Conservation (phyloP, 2,797 vertebrate genomes). For the Chelon auratus region DNA sequence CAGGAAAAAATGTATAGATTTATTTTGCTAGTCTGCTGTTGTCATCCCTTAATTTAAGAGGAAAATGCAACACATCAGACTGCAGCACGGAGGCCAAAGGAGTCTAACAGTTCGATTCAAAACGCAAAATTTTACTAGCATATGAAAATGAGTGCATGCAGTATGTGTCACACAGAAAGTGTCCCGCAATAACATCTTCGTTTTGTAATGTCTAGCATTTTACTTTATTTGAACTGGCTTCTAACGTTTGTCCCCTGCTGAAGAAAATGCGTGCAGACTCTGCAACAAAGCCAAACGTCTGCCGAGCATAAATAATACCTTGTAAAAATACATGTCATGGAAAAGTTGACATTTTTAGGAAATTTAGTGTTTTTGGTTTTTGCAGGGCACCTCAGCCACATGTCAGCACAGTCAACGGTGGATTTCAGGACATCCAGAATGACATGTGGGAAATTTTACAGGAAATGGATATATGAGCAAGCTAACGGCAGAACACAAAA, state of each 20-base stretch:
- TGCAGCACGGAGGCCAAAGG: not conserved
- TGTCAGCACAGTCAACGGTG: conserved; percentile 20
- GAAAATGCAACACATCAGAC: conserved; percentile 18
- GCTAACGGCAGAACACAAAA: conserved; percentile 18
- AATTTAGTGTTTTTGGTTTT: conserved; percentile 49
- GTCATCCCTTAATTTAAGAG: conserved; percentile 22
- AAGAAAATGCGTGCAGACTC: conserved; percentile 1
- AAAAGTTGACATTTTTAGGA: conserved; percentile 37
- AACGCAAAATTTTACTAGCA: conserved; percentile 7
- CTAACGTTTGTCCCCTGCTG: conserved; percentile 1
- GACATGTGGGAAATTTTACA: conserved; percentile 41
- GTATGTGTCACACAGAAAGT: conserved; percentile 5
- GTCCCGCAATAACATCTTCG: not conserved
- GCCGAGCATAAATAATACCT: conserved; percentile 18
- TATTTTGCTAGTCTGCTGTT: conserved; percentile 51
- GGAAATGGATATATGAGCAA: conserved; percentile 28
- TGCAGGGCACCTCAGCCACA: conserved; percentile 28
- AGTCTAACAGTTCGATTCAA: conserved; percentile 2
- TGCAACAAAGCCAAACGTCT: conserved; percentile 30
- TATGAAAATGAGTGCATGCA: conserved; percentile 13
- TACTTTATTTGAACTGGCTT: conserved; percentile 2
- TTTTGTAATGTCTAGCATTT: not conserved
- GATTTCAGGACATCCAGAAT: conserved; percentile 30
- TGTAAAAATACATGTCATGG: conserved; percentile 22
- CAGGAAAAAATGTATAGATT: conserved; percentile 41